A percentile compares a stretch with the other conserved stretches of the same genome.
Conservation (phyloP, 2,113 vertebrate genomes). For the Camelus bactrianus region DNA sequence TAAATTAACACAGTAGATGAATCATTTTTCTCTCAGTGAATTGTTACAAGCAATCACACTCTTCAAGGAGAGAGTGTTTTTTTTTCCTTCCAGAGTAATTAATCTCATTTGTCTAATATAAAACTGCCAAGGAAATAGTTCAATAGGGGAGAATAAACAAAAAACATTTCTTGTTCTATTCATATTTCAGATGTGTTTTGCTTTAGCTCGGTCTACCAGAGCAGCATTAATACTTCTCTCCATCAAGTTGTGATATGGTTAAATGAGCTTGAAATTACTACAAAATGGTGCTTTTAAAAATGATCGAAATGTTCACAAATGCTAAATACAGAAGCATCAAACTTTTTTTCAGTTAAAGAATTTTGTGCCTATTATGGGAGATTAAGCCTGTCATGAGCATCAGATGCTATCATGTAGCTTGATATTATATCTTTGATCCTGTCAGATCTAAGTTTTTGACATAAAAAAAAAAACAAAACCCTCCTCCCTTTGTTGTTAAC, state of each 20-base stretch:
- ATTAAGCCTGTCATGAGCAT: slow-evolving; percentile 10
- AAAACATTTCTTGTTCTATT: background rate
- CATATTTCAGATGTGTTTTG: background rate
- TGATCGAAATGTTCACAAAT: slow-evolving; percentile 41
- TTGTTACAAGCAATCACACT: background rate
- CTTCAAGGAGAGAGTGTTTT: background rate
- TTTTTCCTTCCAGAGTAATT: background rate
- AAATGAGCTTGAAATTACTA: slow-evolving; percentile 69
- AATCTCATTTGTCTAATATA: background rate
- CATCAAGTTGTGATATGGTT: slow-evolving; percentile 34
- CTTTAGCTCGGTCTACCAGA: background rate
- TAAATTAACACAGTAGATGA: background rate
- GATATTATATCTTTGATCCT: slow-evolving; percentile 52
- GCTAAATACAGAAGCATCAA: slow-evolving; percentile 28
- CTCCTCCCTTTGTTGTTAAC: background rate
- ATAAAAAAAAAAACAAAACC: slow-evolving; percentile 52
- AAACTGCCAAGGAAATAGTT: background rate
- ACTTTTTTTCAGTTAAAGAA: background rate
- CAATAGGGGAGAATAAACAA: background rate
- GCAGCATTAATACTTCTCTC: background rate
- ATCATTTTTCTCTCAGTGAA: slow-evolving; percentile 2
- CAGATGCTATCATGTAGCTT: slow-evolving; percentile 10
- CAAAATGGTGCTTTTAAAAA: slow-evolving; percentile 57
- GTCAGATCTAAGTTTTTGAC: slow-evolving; percentile 49
- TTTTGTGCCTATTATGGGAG: slow-evolving; percentile 40